phyloP scores from a whole-genome alignment of 2,888 invertebrate species.

The Hydrotaea diabolus region DNA sequence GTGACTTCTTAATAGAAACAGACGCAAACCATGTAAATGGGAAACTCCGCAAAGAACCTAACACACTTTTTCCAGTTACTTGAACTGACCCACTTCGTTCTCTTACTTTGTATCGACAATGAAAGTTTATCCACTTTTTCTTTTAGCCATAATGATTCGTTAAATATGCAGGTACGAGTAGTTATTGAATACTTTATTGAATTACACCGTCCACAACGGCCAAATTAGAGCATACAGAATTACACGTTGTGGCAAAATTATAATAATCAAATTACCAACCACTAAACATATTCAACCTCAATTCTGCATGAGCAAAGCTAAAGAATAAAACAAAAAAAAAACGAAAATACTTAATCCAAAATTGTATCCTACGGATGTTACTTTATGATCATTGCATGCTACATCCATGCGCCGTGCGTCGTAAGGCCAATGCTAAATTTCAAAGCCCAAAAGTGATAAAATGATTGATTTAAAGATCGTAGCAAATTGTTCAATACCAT shows the following conservation, averaged over 20 bases:
- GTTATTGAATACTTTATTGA: no score
- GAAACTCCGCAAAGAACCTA: no score
- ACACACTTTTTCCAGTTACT: no score
- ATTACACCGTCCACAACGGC: background rate
- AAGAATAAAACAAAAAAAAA: background rate
- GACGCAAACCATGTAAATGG: no score
- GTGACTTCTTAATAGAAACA: no score
- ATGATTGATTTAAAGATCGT: slow-evolving; percentile 52
- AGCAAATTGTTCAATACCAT: slow-evolving; percentile 34
- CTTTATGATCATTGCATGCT: background rate
- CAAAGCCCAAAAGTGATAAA: slow-evolving; percentile 41
- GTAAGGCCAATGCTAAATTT: slow-evolving; percentile 11
- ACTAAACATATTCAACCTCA: background rate
- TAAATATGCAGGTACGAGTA: no score
- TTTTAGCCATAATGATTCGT: no score
- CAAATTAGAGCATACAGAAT: slow-evolving; percentile 17
- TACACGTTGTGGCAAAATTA: slow-evolving; percentile 8
- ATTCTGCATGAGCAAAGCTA: background rate
- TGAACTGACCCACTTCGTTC: no score
- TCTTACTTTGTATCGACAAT: no score
- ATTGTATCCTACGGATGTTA: slow-evolving; percentile 18
- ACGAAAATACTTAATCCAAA: background rate
- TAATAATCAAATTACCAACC: slow-evolving; percentile 23
- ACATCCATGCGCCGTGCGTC: background rate
- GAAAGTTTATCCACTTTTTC: no score